Conservation (phyloP, 2,888 invertebrate species). For the Andrena chrysosceles region DNA sequence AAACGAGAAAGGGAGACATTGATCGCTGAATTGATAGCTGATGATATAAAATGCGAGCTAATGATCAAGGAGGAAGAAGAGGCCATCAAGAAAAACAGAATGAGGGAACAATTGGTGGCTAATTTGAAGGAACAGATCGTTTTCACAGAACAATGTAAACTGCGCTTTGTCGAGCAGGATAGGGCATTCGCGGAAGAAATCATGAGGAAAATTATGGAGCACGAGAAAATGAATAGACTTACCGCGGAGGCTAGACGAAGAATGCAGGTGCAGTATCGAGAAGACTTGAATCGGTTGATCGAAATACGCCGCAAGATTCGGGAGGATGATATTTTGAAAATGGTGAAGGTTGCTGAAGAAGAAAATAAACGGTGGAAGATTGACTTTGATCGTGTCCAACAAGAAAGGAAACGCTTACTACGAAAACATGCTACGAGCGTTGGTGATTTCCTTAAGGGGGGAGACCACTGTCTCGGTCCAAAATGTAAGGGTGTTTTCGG, state of each 20-base stretch:
- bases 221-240: slow-evolving; percentile 72
- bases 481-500: slow-evolving; percentile 53
- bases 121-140: slow-evolving; percentile 75
- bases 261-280: slow-evolving; percentile 69
- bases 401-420: slow-evolving; percentile 73
- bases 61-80: slow-evolving; percentile 68
- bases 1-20: slow-evolving; percentile 64
- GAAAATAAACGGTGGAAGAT: slow-evolving; percentile 53
- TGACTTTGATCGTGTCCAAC: slow-evolving; percentile 49
- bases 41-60: slow-evolving; percentile 73
- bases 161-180: slow-evolving; percentile 72
- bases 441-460: slow-evolving; percentile 70
- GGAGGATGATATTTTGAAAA: slow-evolving; percentile 65
- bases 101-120: slow-evolving; percentile 64
- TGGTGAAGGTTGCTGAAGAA: slow-evolving; percentile 59
- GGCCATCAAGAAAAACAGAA: slow-evolving; percentile 54
- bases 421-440: slow-evolving; percentile 73
- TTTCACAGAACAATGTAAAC: slow-evolving; percentile 70
- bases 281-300: slow-evolving; percentile 75
- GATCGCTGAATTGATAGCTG: slow-evolving; percentile 73
- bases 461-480: no score
- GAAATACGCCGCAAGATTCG: slow-evolving; percentile 71
- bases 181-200: slow-evolving; percentile 74
- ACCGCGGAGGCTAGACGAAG: slow-evolving; percentile 74
- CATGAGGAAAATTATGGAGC: slow-evolving; percentile 74